phyloP scores from a whole-genome alignment of 2,113 vertebrate species.

The Artemisiospiza belli region DNA sequence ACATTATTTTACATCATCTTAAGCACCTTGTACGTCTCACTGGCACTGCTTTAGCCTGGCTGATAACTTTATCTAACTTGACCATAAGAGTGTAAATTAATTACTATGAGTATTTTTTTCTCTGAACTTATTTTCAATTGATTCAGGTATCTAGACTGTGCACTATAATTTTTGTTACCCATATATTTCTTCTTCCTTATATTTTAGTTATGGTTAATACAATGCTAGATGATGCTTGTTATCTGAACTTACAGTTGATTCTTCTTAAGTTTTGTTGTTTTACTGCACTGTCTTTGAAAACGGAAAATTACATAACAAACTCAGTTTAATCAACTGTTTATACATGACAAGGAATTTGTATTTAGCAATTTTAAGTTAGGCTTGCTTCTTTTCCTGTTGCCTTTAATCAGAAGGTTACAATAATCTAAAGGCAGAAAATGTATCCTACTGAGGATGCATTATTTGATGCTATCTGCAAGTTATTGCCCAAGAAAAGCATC shows the following conservation, averaged over 20 bases:
- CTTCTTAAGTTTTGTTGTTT: neutral
- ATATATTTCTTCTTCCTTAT: neutral
- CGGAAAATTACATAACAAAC: neutral
- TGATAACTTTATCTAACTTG: conserved; percentile 13
- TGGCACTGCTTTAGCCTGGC: neutral
- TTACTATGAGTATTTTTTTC: neutral
- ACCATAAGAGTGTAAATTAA: neutral
- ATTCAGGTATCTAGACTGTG: neutral
- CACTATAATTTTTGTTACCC: neutral
- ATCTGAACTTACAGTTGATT: neutral
- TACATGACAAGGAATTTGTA: neutral
- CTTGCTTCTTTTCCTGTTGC: neutral
- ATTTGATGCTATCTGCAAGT: neutral
- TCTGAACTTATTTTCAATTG: neutral
- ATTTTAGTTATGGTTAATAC: neutral
- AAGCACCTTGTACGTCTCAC: neutral
- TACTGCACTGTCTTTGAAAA: neutral
- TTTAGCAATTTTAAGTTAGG: neutral
- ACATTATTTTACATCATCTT: conserved; percentile 26
- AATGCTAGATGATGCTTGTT: neutral
- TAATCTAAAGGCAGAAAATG: neutral
- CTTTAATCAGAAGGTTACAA: neutral
- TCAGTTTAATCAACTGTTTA: neutral
- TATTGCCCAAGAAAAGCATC: neutral
- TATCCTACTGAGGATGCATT: neutral